Conservation (phyloP, 2,888 invertebrate genomes). For the Lymantria monacha region DNA sequence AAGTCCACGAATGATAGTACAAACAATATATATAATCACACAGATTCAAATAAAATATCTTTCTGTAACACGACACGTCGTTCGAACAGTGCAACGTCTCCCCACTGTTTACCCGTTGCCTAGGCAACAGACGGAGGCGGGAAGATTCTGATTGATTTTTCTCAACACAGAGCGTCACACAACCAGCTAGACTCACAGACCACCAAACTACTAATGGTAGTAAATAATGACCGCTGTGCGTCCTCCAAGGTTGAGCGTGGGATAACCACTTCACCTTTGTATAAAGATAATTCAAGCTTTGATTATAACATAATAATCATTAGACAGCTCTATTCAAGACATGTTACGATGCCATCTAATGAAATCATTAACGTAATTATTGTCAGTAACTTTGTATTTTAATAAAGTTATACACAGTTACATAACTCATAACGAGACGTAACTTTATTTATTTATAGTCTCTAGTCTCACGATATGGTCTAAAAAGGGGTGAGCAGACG, state of each 20-base stretch:
- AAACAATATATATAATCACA: constrained; percentile 19
- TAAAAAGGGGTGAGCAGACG: too few relatives aligned
- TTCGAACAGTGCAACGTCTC: constrained; percentile 54
- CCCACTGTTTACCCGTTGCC: constrained; percentile 78
- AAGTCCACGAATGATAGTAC: constrained; percentile 14
- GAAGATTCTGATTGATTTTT: constrained; percentile 79
- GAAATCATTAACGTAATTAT: constrained; percentile 3
- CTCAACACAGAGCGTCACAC: constrained; percentile 43
- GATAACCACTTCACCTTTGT: constrained; percentile 20
- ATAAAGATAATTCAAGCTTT: constrained; percentile 8
- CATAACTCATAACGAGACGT: too few relatives aligned
- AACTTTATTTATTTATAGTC: too few relatives aligned
- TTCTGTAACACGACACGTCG: constrained; percentile 37
- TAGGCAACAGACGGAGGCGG: constrained; percentile 72
- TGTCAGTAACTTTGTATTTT: neutral
- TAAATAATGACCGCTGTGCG: constrained; percentile 18
- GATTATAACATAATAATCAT: constrained; percentile 19
- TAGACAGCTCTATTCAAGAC: neutral
- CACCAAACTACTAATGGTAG: constrained; percentile 30
- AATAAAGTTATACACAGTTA: too few relatives aligned
- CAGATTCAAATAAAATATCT: constrained; percentile 13
- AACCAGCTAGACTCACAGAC: constrained; percentile 33
- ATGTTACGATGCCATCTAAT: neutral
- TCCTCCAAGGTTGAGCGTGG: constrained; percentile 35
- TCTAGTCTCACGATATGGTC: too few relatives aligned